A percentile compares a stretch with the other conserved stretches of the same genome.
Evolutionary conservation across 2,888 invertebrate genomes (phyloP).

Genomic region (Crossocerus cetratus): DNA sequence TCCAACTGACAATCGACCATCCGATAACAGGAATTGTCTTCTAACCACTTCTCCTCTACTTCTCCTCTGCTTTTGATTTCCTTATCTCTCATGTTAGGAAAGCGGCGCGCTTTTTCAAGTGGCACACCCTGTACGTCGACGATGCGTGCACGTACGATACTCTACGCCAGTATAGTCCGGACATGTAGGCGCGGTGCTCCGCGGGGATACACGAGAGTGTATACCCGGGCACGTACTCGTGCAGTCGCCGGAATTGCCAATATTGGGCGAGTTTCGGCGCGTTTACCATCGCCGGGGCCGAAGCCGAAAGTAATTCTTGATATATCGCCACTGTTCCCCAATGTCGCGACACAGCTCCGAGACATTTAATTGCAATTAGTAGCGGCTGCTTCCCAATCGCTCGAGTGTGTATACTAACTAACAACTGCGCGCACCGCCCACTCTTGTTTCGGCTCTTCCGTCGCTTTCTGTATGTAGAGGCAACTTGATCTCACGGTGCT

Average conservation of each 20-base stretch:
- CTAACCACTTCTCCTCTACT: too few relatives aligned
- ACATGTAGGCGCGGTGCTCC: not conserved
- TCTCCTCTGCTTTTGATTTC: too few relatives aligned
- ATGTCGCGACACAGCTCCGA: conserved; percentile 22
- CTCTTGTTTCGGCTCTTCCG: not conserved
- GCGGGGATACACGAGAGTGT: not conserved
- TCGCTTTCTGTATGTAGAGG: not conserved
- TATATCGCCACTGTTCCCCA: conserved; percentile 37
- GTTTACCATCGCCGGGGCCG: conserved; percentile 55
- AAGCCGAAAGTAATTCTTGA: conserved; percentile 57
- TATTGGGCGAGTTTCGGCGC: conserved; percentile 53
- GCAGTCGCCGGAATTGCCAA: conserved; percentile 50
- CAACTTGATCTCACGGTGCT: too few relatives aligned
- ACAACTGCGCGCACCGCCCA: not conserved
- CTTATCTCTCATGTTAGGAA: too few relatives aligned
- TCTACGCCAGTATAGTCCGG: not conserved
- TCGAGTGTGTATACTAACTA: not conserved
- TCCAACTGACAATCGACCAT: too few relatives aligned
- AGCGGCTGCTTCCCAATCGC: conserved; percentile 20
- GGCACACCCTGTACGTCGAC: conserved; percentile 23
- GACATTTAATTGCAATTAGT: conserved; percentile 55
- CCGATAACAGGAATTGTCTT: too few relatives aligned
- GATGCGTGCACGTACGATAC: conserved; percentile 8
- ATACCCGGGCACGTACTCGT: conserved; percentile 24
- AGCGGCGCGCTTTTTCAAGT: too few relatives aligned